These are phyloP conservation scores for Bettongia penicillata DNA, from an alignment of 2,113 vertebrate species.

Conservation along the genomic window DNA sequence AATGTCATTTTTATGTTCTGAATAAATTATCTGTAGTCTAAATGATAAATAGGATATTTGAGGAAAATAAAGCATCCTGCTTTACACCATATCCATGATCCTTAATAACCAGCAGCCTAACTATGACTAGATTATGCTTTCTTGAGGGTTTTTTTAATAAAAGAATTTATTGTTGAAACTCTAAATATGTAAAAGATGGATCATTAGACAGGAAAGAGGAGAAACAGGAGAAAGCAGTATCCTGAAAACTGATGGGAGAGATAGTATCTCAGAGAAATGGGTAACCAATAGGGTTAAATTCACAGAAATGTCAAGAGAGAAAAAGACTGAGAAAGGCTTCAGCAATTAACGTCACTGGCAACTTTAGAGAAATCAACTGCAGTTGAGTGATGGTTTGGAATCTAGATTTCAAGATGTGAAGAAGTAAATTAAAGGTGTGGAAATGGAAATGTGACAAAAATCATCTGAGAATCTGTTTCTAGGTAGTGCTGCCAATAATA, in stretches of 20 bases:
- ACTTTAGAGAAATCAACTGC: neutral
- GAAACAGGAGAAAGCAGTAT: neutral
- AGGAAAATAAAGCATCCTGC: neutral
- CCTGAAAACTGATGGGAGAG: neutral
- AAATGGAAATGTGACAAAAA: neutral
- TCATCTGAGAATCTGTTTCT: neutral
- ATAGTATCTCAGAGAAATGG: neutral
- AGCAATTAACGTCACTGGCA: neutral
- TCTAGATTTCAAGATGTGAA: neutral
- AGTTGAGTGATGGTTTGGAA: neutral
- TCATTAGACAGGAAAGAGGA: neutral
- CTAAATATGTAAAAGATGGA: neutral
- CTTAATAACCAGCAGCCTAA: neutral
- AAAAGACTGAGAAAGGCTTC: neutral
- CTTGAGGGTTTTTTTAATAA: neutral
- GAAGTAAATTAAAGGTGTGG: neutral
- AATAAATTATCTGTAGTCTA: neutral
- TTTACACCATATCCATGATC: neutral
- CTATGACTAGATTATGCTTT: neutral
- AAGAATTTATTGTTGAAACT: neutral
- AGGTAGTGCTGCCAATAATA: neutral
- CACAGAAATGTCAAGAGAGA: neutral
- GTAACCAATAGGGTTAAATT: neutral
- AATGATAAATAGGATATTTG: neutral
- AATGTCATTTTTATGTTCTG: neutral